A percentile compares a stretch with the other conserved stretches of the same genome.
Conservation (phyloP, 2,888 invertebrate genomes). For the Dasysyrphus tricinctus region DNA sequence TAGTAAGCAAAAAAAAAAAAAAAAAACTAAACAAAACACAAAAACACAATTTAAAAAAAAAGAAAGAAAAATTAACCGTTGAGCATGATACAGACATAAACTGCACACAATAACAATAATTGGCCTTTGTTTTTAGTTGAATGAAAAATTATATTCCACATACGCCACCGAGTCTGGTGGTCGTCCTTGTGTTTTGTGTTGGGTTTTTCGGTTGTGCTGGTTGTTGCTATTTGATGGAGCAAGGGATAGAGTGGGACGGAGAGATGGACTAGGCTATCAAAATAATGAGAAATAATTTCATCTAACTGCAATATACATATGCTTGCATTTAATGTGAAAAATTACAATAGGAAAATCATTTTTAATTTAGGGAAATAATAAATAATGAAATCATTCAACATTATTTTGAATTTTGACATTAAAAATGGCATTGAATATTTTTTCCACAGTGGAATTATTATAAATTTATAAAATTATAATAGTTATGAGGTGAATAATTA, state of each 20-base stretch:
- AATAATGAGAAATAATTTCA: conserved; percentile 51
- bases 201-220: not conserved
- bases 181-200: conserved; percentile 16
- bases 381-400: conserved; percentile 28
- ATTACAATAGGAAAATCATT: conserved; percentile 33
- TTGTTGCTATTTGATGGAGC: not conserved
- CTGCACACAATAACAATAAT: conserved; percentile 51
- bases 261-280: conserved; percentile 15
- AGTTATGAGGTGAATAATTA: not conserved
- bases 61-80: conserved; percentile 4
- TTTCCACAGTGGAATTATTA: not conserved
- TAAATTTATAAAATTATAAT: not conserved
- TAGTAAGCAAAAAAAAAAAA: conserved; percentile 12
- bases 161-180: conserved; percentile 49
- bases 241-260: not conserved
- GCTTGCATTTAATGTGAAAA: conserved; percentile 23
- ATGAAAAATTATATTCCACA: conserved; percentile 61
- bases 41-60: not conserved
- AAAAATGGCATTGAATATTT: not conserved
- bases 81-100: conserved; percentile 31
- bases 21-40: not conserved
- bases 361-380: conserved; percentile 27
- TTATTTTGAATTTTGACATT: conserved; percentile 6
- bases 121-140: conserved; percentile 58
- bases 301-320: conserved; percentile 39